Conservation (phyloP, 2,797 vertebrate genomes). For the Sebastes wilsoni region DNA sequence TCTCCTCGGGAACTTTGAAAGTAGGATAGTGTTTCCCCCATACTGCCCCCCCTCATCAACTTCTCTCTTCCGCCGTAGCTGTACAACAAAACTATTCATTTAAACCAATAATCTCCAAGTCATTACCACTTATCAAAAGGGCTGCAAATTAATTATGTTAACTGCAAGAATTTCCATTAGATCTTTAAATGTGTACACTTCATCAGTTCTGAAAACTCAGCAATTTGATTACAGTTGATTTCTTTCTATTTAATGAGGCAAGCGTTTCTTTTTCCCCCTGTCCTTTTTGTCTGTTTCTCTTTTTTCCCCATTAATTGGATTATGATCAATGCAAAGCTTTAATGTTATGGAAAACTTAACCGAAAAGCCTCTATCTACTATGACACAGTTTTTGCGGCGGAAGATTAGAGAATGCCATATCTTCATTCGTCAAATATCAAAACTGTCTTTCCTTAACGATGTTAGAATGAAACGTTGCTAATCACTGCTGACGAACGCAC, state of each 20-base stretch:
- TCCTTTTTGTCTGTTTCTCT: conserved; percentile 48
- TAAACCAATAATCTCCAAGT: conserved; percentile 83
- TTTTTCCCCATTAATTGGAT: conserved; percentile 80
- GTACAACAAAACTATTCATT: conserved; percentile 80
- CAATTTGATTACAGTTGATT: conserved; percentile 81
- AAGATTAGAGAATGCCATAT: conserved; percentile 77
- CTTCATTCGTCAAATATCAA: conserved; percentile 78
- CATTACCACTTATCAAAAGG: conserved; percentile 83
- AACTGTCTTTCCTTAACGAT: conserved; percentile 74
- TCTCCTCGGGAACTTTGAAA: conserved; percentile 82
- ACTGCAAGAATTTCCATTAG: conserved; percentile 79
- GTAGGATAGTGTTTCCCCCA: conserved; percentile 64
- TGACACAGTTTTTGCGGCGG: conserved; percentile 67
- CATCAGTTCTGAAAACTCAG: conserved; percentile 80
- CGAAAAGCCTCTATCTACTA: conserved; percentile 67
- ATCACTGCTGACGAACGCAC: conserved; percentile 78
- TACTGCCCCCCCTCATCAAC: conserved; percentile 42
- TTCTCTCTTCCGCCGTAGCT: conserved; percentile 48
- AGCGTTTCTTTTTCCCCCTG: conserved; percentile 54
- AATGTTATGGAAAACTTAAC: conserved; percentile 79
- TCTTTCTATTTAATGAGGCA: conserved; percentile 79
- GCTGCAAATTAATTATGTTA: conserved; percentile 82
- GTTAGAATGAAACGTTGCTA: conserved; percentile 74
- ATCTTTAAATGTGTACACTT: conserved; percentile 80
- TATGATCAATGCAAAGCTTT: conserved; percentile 79